These are phyloP conservation scores for Onychomys torridus DNA, from an alignment of 2,797 vertebrate species.

Conservation along the genomic window DNA sequence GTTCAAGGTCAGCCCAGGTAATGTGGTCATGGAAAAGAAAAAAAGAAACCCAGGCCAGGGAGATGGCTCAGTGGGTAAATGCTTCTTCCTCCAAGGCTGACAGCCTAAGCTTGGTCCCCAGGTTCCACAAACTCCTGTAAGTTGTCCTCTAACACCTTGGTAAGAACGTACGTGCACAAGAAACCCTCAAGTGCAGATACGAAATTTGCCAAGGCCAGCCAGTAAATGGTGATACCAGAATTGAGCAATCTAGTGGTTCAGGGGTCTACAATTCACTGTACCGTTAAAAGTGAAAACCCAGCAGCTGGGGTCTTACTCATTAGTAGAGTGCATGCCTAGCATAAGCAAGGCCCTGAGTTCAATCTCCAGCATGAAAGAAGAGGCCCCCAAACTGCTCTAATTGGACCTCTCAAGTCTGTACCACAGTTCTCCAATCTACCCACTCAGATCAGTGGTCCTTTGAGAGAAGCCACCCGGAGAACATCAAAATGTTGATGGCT, in stretches of 20 bases:
- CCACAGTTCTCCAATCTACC: neutral
- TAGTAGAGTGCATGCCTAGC: neutral
- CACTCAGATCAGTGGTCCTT: neutral
- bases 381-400: neutral
- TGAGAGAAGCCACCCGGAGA: neutral
- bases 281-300: conserved; percentile 35
- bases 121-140: neutral
- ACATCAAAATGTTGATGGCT: neutral
- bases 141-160: neutral
- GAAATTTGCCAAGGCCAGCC: conserved; percentile 43
- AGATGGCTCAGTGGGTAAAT: neutral
- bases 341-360: neutral
- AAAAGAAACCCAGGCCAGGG: neutral
- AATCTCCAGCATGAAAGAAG: neutral
- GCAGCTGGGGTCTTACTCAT: neutral
- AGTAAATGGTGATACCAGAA: neutral
- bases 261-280: neutral
- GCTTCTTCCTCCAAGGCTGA: neutral
- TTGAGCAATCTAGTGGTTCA: neutral
- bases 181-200: neutral
- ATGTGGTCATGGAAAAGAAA: neutral
- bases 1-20: neutral
- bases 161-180: neutral
- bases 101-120: neutral
- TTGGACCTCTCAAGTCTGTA: neutral